These are phyloP conservation scores for Cheilosia pagana DNA, from an alignment of 2,888 invertebrate genomes.

Conservation along the genomic window DNA sequence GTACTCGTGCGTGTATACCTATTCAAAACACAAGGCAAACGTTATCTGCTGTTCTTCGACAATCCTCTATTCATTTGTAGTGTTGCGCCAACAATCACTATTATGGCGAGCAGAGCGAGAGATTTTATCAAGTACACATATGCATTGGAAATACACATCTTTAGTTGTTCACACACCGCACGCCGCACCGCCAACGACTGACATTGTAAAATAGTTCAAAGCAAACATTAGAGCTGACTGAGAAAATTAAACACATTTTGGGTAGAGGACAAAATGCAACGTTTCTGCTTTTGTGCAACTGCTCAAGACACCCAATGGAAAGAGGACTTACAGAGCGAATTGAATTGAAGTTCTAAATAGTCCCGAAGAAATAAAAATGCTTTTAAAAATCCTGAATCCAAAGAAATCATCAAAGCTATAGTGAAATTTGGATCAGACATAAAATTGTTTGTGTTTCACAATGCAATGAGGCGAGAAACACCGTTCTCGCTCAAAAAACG, in stretches of 20 bases:
- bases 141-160: constrained; percentile 45
- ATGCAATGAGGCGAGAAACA: no score
- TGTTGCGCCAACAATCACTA: constrained; percentile 44
- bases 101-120: constrained; percentile 10
- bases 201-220: constrained; percentile 33
- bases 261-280: constrained; percentile 24
- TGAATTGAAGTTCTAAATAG: no score
- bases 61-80: constrained; percentile 31
- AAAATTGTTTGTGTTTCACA: no score
- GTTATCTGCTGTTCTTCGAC: constrained; percentile 52
- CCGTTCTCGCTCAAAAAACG: no score
- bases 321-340: no score
- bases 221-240: background rate
- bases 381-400: no score
- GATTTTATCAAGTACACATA: constrained; percentile 57
- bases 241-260: constrained; percentile 31
- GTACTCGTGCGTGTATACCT: background rate
- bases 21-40: constrained; percentile 30
- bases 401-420: no score
- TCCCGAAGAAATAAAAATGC: no score
- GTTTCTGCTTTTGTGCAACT: no score
- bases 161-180: background rate
- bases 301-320: no score
- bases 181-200: constrained; percentile 14
- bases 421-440: no score